phyloP scores from a whole-genome alignment of 2,113 vertebrate species.

The Misgurnus mizolepis region DNA sequence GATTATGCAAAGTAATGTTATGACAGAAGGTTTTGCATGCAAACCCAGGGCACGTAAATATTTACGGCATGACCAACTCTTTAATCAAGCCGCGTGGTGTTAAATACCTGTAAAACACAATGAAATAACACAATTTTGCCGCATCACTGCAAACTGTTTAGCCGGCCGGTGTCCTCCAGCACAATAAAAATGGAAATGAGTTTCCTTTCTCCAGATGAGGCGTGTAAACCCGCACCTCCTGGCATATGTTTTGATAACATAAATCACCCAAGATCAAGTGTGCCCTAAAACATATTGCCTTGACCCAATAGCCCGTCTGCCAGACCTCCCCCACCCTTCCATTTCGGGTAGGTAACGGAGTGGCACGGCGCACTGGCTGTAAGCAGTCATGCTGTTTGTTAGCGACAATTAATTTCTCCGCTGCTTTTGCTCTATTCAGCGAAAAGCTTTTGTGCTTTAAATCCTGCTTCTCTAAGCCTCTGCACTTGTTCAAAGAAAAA shows the following conservation, averaged over 20 bases:
- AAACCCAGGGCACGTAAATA: slow-evolving; percentile 14
- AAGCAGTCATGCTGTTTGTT: slow-evolving; percentile 99
- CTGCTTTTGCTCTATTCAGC: slow-evolving; percentile 97
- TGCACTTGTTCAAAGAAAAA: slow-evolving; percentile 78
- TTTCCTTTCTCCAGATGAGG: slow-evolving; percentile 48
- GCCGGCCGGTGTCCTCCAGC: slow-evolving; percentile 44
- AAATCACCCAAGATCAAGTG: slow-evolving; percentile 60
- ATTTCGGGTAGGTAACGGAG: slow-evolving; percentile 89
- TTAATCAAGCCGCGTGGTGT: slow-evolving; percentile 23
- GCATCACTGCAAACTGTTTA: slow-evolving; percentile 44
- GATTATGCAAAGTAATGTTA: slow-evolving; percentile 23
- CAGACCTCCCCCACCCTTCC: slow-evolving; percentile 71
- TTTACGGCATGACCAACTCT: slow-evolving; percentile 16
- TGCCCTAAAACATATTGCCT: slow-evolving; percentile 54
- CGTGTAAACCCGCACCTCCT: slow-evolving; percentile 51
- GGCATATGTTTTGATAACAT: slow-evolving; percentile 58
- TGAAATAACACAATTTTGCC: slow-evolving; percentile 29
- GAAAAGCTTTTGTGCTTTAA: slow-evolving; percentile 95
- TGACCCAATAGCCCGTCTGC: slow-evolving; percentile 54
- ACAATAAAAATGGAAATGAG: slow-evolving; percentile 58
- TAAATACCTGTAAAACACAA: slow-evolving; percentile 40
- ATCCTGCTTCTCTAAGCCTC: slow-evolving; percentile 95
- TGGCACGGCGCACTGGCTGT: slow-evolving; percentile 92
- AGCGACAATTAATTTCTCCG: slow-evolving; percentile 99
- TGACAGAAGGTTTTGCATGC: not conserved